A percentile compares a stretch with the other conserved stretches of the same genome.
Evolutionary conservation across 2,113 vertebrate species (phyloP).

Genomic region (Peromyscus californicus): DNA sequence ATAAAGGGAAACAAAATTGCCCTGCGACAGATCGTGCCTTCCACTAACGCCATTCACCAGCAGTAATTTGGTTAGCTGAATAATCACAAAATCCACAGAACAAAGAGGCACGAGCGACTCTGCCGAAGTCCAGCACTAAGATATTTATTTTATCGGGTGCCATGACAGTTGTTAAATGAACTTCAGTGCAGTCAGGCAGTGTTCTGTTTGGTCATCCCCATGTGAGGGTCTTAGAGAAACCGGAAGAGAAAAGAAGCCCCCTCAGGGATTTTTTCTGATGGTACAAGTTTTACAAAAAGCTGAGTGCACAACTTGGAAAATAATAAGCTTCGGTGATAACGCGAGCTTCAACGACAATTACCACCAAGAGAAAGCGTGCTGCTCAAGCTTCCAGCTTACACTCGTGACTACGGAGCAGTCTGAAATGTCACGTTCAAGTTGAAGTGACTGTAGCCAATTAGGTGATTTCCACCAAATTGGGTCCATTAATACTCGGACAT

Average conservation of each 20-base stretch:
- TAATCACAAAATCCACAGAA: slow-evolving; percentile 48
- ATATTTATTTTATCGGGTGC: slow-evolving; percentile 57
- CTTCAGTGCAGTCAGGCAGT: slow-evolving; percentile 7
- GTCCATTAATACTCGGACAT: slow-evolving; percentile 78
- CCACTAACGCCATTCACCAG: not conserved
- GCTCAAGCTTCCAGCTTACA: slow-evolving; percentile 48
- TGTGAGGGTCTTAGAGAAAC: slow-evolving; percentile 44
- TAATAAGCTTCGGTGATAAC: slow-evolving; percentile 79
- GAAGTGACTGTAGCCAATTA: slow-evolving; percentile 82
- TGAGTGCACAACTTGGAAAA: slow-evolving; percentile 82
- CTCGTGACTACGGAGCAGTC: slow-evolving; percentile 57
- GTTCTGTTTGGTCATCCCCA: slow-evolving; percentile 66
- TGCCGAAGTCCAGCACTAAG: slow-evolving; percentile 36
- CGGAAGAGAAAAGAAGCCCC: slow-evolving; percentile 68
- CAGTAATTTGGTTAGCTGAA: slow-evolving; percentile 49
- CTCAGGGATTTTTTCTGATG: slow-evolving; percentile 74
- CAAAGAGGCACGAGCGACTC: slow-evolving; percentile 18
- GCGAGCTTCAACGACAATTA: slow-evolving; percentile 76
- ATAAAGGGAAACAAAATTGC: slow-evolving; percentile 13
- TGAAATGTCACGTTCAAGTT: slow-evolving; percentile 74
- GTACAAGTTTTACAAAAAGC: slow-evolving; percentile 80
- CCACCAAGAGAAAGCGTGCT: slow-evolving; percentile 69
- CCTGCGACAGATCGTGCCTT: not conserved
- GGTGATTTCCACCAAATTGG: slow-evolving; percentile 79
- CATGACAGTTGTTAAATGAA: slow-evolving; percentile 30